Base-by-base conservation (phyloP, 1,140 invertebrate genomes). In the Camponotus floridanus region DNA sequence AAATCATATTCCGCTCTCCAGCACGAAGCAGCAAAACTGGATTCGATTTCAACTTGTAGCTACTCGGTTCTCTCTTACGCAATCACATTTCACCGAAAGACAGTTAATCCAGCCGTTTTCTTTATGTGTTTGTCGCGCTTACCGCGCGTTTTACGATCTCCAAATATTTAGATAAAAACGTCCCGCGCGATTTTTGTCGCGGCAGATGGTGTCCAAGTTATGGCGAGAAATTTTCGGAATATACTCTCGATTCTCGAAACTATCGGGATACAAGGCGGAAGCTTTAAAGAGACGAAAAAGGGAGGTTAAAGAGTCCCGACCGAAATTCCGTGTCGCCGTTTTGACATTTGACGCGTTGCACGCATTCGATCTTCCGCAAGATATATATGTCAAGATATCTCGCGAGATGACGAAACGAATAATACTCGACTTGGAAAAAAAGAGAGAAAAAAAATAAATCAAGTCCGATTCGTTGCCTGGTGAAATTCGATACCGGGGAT, bases 171-270 rank as follows among this genome's bases (percentile, higher is more conserved):
- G 79, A 62, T 61, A 61, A 83, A 73, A 74, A 21, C 55, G 13
- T 31, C n/a, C 45, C 51, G 55, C 55, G 55, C 68, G 55, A 62
- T 74, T 74, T 83, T 59, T 48, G 55, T 74, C 68, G 68, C 68
- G 61, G 84, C 68, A 84, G 81, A 83, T 83, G 79, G 78, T 86
- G 76, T 45, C 64, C 74, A 76, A 81, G 76, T 57, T 70, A 81
- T 39, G 68, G 39, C 31, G 57, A 64, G n/a, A 26, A 33, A 15
- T 21, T 83, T 45, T 71, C 33, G 33, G 33, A 59, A 74, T 18
- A 26, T 21, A 15, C 31, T 18, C 39, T 21, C 2, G 42, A 7
- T 42, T 42, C 26, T 11, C 26, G 33, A 4, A 21, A 57, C 31
- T 7, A n/a, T 26, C 26, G 13, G 26, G 55, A 48, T 11, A 0